These are phyloP conservation scores for Protonibea diacanthus DNA, from an alignment of 2,797 vertebrate genomes.

Conservation along the genomic window DNA sequence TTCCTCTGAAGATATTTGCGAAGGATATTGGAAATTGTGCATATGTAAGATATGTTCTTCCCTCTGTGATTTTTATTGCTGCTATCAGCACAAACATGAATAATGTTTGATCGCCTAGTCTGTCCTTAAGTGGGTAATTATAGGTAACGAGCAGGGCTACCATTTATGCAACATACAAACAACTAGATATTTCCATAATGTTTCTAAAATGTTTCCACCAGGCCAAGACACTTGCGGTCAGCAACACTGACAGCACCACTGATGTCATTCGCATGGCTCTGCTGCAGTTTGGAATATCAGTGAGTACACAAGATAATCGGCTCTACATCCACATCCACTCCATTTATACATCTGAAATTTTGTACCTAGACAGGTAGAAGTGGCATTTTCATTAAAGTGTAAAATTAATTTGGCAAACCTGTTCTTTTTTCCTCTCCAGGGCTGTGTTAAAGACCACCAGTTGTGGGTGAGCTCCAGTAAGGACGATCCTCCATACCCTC, in stretches of 20 bases:
- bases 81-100: slow-evolving; percentile 15
- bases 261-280: slow-evolving; percentile 93
- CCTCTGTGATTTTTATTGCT: background rate
- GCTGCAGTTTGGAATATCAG: slow-evolving; percentile 92
- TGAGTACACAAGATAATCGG: slow-evolving; percentile 76
- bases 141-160: background rate
- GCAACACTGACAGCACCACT: slow-evolving; percentile 89
- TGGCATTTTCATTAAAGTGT: background rate
- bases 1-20: slow-evolving; percentile 95
- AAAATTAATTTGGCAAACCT: background rate
- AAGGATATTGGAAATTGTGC: slow-evolving; percentile 93
- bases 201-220: slow-evolving; percentile 67
- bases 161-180: slow-evolving; percentile 11
- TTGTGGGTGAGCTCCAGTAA: slow-evolving; percentile 96
- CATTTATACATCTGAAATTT: too few relatives aligned
- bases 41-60: slow-evolving; percentile 87
- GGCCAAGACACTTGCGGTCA: slow-evolving; percentile 94
- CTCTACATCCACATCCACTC: background rate
- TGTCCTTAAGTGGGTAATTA: slow-evolving; percentile 6
- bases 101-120: background rate
- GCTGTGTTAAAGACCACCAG: slow-evolving; percentile 92
- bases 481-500: slow-evolving; percentile 94
- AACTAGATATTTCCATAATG: slow-evolving; percentile 24
- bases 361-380: background rate
- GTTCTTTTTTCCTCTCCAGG: slow-evolving; percentile 76